Evolutionary conservation across 2,888 invertebrate species (phyloP).

Genomic region (Sturmia bella): DNA sequence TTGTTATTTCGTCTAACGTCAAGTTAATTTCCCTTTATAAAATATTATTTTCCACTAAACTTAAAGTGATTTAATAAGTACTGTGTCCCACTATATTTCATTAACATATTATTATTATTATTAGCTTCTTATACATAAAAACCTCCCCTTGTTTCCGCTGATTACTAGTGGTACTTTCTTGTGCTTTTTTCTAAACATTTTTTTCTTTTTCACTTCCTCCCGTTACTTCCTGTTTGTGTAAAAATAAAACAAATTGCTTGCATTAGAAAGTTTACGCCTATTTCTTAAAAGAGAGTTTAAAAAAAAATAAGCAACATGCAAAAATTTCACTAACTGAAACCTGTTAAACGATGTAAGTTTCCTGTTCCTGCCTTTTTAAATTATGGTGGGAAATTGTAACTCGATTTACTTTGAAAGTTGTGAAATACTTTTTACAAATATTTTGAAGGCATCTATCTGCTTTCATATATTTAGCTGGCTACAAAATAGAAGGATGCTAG

Average conservation of each 20-base stretch:
- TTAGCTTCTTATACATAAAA: conserved; percentile 13
- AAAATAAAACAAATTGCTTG: conserved; percentile 3
- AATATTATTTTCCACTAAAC: too few relatives aligned
- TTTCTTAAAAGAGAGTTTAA: neutral
- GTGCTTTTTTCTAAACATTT: conserved; percentile 4
- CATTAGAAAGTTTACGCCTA: conserved; percentile 12
- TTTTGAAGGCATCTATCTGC: too few relatives aligned
- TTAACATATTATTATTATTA: conserved; percentile 22
- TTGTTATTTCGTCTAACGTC: conserved; percentile 8
- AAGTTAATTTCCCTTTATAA: too few relatives aligned
- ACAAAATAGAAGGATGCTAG: too few relatives aligned
- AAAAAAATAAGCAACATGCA: neutral
- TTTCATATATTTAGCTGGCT: too few relatives aligned
- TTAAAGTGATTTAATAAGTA: conserved; percentile 2
- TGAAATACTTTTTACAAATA: too few relatives aligned
- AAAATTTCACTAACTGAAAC: neutral
- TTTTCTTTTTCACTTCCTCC: conserved; percentile 35
- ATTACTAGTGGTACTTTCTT: conserved; percentile 60
- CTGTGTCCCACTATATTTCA: conserved; percentile 4
- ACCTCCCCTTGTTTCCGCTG: conserved; percentile 66
- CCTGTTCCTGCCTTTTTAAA: conserved; percentile 38
- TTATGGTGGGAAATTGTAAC: neutral
- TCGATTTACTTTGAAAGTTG: too few relatives aligned
- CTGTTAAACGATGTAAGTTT: conserved; percentile 27
- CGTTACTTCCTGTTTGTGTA: conserved; percentile 42